phyloP scores from a whole-genome alignment of 2,797 vertebrate genomes.

The Pelochelys cantorii region DNA sequence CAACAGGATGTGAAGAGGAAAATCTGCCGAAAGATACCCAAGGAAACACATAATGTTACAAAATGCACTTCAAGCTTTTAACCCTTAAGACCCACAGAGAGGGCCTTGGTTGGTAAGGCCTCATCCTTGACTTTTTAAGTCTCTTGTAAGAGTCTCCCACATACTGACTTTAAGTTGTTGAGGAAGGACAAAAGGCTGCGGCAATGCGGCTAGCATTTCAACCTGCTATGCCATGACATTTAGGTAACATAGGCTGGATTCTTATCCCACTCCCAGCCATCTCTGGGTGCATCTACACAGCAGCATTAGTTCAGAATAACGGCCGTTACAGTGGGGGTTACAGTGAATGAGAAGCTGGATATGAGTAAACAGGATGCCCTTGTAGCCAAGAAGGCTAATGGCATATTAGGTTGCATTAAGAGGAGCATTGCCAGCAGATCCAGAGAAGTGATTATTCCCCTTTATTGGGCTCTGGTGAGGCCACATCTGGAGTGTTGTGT shows the following conservation, averaged over 20 bases:
- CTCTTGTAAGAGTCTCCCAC: not conserved
- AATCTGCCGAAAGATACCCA: rapidly evolving
- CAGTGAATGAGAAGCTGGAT: no score
- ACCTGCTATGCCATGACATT: not conserved
- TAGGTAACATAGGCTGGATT: not conserved
- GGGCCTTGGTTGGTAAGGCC: not conserved
- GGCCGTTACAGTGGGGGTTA: no score
- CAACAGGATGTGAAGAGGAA: not conserved
- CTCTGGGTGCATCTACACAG: not conserved
- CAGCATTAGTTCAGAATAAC: no score
- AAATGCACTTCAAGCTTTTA: rapidly evolving
- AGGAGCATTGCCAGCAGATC: no score
- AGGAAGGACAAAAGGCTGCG: not conserved
- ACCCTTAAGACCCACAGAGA: not conserved
- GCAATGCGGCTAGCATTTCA: not conserved
- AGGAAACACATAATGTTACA: not conserved
- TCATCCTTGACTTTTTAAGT: not conserved
- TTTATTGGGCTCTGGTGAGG: no score
- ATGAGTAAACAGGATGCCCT: no score
- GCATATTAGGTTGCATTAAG: no score
- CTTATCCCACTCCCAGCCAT: not conserved
- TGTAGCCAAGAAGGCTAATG: no score
- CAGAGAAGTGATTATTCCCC: no score
- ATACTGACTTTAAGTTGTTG: not conserved
- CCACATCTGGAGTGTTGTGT: no score